Conservation (phyloP, 2,888 invertebrate genomes). For the Heteromurus nitidus region DNA sequence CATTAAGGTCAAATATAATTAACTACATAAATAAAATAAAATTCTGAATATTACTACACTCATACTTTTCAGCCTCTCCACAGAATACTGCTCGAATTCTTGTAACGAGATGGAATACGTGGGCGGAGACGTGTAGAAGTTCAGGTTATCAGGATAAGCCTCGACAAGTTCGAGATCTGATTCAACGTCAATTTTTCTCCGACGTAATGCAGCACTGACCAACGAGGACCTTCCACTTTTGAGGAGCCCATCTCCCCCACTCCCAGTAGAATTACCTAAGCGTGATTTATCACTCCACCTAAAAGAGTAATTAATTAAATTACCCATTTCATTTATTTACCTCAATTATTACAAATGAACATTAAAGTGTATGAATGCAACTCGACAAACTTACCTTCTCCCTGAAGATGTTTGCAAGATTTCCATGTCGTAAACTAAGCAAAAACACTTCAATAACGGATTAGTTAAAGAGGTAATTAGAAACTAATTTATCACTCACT, state of each 20-base stretch:
- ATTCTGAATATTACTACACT: constrained; percentile 20
- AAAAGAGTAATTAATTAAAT: too few species aligned
- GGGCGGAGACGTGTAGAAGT: constrained; percentile 87
- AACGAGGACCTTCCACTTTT: not conserved
- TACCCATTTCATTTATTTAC: too few species aligned
- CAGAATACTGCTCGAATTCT: constrained; percentile 91
- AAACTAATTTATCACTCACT: too few species aligned
- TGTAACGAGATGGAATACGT: constrained; percentile 83
- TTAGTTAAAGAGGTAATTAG: too few species aligned
- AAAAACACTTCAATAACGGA: too few species aligned
- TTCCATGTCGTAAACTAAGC: too few species aligned
- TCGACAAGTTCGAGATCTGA: constrained; percentile 74
- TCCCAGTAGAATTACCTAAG: not conserved
- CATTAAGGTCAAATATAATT: too few species aligned
- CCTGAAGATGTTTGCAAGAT: too few species aligned
- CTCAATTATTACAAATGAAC: too few species aligned
- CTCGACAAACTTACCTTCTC: too few species aligned
- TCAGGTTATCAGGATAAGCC: constrained; percentile 85
- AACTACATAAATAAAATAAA: too few species aligned
- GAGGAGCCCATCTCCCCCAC: not conserved
- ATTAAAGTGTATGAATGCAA: too few species aligned
- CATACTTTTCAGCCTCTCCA: constrained; percentile 85
- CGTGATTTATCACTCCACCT: not conserved
- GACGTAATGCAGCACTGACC: not conserved
- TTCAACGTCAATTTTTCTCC: not conserved